phyloP scores from a whole-genome alignment of 2,888 invertebrate genomes.

The Autographa gamma region DNA sequence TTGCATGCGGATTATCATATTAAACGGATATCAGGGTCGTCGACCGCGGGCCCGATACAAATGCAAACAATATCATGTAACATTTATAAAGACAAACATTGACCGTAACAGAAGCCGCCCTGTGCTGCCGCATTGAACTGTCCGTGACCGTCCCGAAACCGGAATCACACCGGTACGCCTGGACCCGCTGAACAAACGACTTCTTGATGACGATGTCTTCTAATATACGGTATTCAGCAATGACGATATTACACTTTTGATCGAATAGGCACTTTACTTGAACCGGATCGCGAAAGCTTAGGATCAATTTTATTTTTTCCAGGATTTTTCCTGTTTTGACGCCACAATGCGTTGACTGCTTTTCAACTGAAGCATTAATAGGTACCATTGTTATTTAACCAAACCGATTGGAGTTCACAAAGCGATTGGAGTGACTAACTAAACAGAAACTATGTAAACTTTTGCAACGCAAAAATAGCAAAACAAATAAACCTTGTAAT shows the following conservation, averaged over 20 bases:
- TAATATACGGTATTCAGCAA: constrained; percentile 23
- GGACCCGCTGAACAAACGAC: constrained; percentile 24
- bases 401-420: constrained; percentile 2
- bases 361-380: constrained; percentile 22
- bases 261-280: constrained; percentile 28
- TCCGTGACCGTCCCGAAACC: constrained; percentile 23
- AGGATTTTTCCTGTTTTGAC: constrained; percentile 30
- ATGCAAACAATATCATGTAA: constrained; percentile 85
- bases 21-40: constrained; percentile 86
- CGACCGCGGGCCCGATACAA: constrained; percentile 78
- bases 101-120: constrained; percentile 56
- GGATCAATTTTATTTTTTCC: constrained; percentile 28
- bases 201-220: constrained; percentile 1
- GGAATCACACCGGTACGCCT: constrained; percentile 28
- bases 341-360: constrained; percentile 12
- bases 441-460: background rate
- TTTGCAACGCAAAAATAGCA: background rate
- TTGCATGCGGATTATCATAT: constrained; percentile 89
- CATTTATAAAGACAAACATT: constrained; percentile 81
- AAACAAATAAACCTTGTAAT: background rate
- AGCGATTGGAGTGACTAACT: background rate
- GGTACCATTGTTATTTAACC: constrained; percentile 11
- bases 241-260: constrained; percentile 32
- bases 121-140: constrained; percentile 42
- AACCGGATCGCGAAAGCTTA: constrained; percentile 29